These are phyloP conservation scores for Acanthosepion lycidas DNA, from an alignment of 2,888 invertebrate species.

Conservation along the genomic window DNA sequence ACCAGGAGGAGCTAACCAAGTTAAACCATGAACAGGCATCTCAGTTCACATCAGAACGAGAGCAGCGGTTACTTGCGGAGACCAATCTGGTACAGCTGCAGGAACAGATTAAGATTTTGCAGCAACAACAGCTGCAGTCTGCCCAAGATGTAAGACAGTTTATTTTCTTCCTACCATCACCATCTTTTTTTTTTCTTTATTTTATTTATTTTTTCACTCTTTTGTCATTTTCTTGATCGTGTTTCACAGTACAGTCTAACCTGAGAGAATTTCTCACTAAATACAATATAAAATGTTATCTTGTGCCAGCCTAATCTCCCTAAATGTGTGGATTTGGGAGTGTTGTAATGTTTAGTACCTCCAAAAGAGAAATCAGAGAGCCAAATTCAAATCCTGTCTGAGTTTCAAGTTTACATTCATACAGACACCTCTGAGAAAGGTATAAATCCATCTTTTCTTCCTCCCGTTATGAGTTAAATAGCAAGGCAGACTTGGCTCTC, in stretches of 20 bases:
- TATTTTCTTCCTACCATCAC: neutral
- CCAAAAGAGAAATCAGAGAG: too few relatives aligned
- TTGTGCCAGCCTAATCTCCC: neutral
- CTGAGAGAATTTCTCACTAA: neutral
- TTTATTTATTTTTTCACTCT: neutral
- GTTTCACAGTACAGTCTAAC: too few relatives aligned
- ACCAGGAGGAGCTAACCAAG: conserved; percentile 45
- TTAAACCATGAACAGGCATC: conserved; percentile 53
- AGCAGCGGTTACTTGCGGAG: conserved; percentile 60
- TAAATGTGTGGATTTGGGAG: too few relatives aligned
- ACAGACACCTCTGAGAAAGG: too few relatives aligned
- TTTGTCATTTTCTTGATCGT: neutral
- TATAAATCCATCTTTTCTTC: too few relatives aligned
- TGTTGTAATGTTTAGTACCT: too few relatives aligned
- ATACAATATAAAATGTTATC: neutral
- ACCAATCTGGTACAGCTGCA: conserved; percentile 57
- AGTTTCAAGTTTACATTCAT: too few relatives aligned
- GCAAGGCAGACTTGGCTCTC: too few relatives aligned
- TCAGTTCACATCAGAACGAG: conserved; percentile 55
- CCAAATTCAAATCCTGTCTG: too few relatives aligned
- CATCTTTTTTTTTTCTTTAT: neutral
- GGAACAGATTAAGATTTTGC: conserved; percentile 25
- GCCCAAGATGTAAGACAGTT: conserved; percentile 33
- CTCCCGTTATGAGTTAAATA: too few relatives aligned
- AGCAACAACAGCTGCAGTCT: neutral